Evolutionary conservation across 2,888 invertebrate species (phyloP), one percentile per base, ranked within the genome.

Genomic region (Cremastinae sp.): DNA sequence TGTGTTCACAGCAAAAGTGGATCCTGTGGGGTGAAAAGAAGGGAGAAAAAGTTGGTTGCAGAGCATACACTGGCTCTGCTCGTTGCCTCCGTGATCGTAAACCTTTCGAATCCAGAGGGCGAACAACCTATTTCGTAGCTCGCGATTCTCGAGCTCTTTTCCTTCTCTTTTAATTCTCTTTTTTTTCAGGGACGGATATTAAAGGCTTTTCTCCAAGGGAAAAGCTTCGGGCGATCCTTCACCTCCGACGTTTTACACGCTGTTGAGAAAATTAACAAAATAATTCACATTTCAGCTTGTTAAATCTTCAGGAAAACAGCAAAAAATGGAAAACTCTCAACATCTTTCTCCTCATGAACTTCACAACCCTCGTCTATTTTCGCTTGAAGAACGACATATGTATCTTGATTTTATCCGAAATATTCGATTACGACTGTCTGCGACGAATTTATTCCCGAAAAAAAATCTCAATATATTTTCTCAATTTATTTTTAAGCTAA

Each of bases 181-280:
- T 51, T 43, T 62, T 51, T 18, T 35, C 37, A 51, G 18, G 35
- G 12, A 18, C 37, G 51, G 64, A 41, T 61, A 51, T 53, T 62
- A 61, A 43, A 55, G 39, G 49, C 59, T 62, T 64, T 55, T 53
- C 69, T 69, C 41, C 61, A 64, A 59, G 64, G 58, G 53, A 59
- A 69, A 47, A 59, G 49, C 69, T 45, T 14, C 45, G 7, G 43
- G 37, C 59, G 41, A 68, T 71, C 65, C 59, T 69, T 53, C 65
- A 10, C 45, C 41, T 39, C 51, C 12, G 55, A 51, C 56, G 16
- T 74, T 74, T n/a, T 74, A 64, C 56, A 59, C 47, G 39, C 39
- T 62, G 37, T 55, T 43, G 74, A 75, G 80, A 76, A 80, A 81
- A 82, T 83, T 81, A 83, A 81, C 79, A 79, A 81, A 81, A 83